Evolutionary conservation across 2,888 invertebrate species (phyloP), one percentile per base, ranked within the genome.

Genomic region (Synanthedon formicaeformis): DNA sequence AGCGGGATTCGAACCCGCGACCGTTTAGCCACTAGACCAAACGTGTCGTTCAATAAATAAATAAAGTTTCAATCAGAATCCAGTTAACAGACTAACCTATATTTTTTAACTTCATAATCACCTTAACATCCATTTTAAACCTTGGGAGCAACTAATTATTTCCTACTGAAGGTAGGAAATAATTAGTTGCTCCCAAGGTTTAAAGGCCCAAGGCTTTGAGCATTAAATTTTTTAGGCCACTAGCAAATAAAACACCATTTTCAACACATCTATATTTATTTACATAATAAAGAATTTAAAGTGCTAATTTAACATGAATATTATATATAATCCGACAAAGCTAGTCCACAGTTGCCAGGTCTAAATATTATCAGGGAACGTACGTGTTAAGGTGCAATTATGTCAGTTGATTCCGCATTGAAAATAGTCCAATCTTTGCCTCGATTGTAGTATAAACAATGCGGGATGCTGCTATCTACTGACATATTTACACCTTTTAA

Each of bases 231-330:
- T 5, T 23, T 23, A 23, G 5, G 23, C 5, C 23, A 23, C 5
- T 23, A 8, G 45, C 6, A 72, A 85, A 81, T 81, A 55, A 84
- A 84, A 83, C 57, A 73, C 63, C 53, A 61, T 65, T 80, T 75
- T 81, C 68, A 87, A 87, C 87, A 86, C 86, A 86, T 85, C 85
- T 86, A 85, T 87, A 85, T 34, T 34, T 86, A 85, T 86, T 86
- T 86, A 86, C 84, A 86, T 77, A 82, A 76, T 34, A 34, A 34
- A 34, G 34, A 75, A 85, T 81, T 81, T 78, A 86, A 87, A 86
- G 86, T 86, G 86, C 82, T 71, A 14, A 18, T 18, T 75, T 82
- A 78, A 74, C 73, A 65, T 77, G 74, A 74, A 75, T 71, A 78
- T 70, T 67, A 65, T 74, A 75, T 59, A 68, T 71, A 69, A 53